Conservation (phyloP, 2,797 vertebrate species). For the Danio albolineatus region DNA sequence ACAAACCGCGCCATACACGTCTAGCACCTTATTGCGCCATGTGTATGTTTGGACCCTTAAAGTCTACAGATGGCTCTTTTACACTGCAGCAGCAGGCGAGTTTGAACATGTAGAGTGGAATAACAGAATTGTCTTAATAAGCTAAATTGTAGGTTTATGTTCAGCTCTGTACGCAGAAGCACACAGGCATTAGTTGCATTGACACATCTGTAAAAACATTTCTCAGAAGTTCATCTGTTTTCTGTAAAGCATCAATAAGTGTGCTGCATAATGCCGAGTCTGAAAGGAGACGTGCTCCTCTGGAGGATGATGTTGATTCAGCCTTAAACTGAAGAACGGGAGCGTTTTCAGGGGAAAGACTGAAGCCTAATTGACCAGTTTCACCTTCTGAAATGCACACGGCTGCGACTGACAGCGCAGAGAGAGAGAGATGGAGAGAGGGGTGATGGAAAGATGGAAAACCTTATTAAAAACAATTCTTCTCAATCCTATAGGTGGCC, state of each 20-base stretch:
- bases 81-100: too few relatives aligned
- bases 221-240: not conserved
- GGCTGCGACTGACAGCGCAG: slow-evolving; percentile 44
- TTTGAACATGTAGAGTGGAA: too few relatives aligned
- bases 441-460: slow-evolving; percentile 24
- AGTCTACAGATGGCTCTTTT: too few relatives aligned
- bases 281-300: slow-evolving; percentile 14
- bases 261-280: not conserved
- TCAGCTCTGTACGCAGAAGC: too few relatives aligned
- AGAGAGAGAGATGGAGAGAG: slow-evolving; percentile 3
- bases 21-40: too few relatives aligned
- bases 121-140: too few relatives aligned
- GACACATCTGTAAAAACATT: not conserved
- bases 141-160: too few relatives aligned
- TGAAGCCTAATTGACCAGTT: slow-evolving; percentile 63
- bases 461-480: slow-evolving; percentile 42
- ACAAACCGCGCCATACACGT: too few relatives aligned
- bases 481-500: slow-evolving; percentile 20
- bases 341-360: slow-evolving; percentile 46
- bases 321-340: slow-evolving; percentile 49
- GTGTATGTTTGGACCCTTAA: too few relatives aligned
- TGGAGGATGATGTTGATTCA: slow-evolving; percentile 47
- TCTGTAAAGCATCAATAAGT: not conserved
- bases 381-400: slow-evolving; percentile 53
- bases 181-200: too few relatives aligned